Evolutionary conservation across 2,113 vertebrate species (phyloP), one percentile per base, ranked within the genome.

Genomic region (Syrmaticus mikado): DNA sequence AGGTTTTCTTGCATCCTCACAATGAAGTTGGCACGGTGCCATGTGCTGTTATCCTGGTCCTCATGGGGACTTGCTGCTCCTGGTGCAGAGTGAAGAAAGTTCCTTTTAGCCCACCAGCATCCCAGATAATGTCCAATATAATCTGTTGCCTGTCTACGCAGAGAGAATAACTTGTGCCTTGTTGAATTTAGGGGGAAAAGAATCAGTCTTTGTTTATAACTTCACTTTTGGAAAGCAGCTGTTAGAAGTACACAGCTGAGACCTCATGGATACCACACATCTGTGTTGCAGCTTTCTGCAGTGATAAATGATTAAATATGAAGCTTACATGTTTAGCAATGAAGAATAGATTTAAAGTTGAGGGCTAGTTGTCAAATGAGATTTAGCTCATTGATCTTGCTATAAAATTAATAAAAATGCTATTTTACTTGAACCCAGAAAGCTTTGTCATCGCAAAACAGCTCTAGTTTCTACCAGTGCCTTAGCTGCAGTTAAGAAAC

Each of bases 11-110:
- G 93, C 98, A 97, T 96, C 97, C 98, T 5, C 73, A 97, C 60
- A 98, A 97, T 41, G 97, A 97, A 21, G 90, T 94, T 74, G 98
- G 97, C 76, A 94, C 98, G 68, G 96, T 96, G 18, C 97, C 96
- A 34, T 97, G 98, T 30, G 98, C 98, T 64, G 20, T 98, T 74
- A 90, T 98, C 74, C 30, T 98, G 95, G 86, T 98, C 81, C 38
- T 98, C 75, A 97, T 98, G 97, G 98, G 97, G 13, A 40, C 87
- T 61, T 84, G 97, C 74, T 98, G 98, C 91, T 97, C 98, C 50
- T 98, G 98, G 76, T 98, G 98, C 96, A 98, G 97, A 85, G 98
- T 89, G 98, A 98, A n/a, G n/a, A n/a, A n/a, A n/a, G 97, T 98
- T 98, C 92, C 97, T 98, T 83, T 97, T 98, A 46, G 97, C 97